Evolutionary conservation across 2,113 vertebrate genomes (phyloP).

Genomic region (Hippocampus guttulatus): DNA sequence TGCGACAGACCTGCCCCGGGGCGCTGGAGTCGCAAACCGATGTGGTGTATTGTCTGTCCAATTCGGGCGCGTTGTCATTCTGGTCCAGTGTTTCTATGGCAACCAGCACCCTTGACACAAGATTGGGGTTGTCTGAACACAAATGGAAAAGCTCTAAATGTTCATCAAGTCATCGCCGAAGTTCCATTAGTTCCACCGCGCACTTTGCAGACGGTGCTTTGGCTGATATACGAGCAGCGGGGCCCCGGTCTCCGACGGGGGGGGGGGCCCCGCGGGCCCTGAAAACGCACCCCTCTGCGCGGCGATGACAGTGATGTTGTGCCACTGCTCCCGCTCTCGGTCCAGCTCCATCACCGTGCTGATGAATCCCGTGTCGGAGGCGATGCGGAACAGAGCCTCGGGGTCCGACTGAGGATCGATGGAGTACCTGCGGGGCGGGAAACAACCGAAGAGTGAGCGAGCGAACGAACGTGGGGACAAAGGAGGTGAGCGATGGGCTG

Average conservation of each 20-base stretch:
- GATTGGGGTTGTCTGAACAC: constrained; percentile 79
- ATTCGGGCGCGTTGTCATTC: constrained; percentile 85
- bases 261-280: neutral
- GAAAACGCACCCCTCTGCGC: constrained; percentile 79
- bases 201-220: constrained; percentile 15
- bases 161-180: constrained; percentile 25
- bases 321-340: constrained; percentile 80
- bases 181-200: constrained; percentile 20
- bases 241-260: neutral
- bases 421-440: constrained; percentile 72
- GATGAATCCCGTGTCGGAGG: constrained; percentile 80
- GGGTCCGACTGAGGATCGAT: constrained; percentile 84
- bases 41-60: constrained; percentile 79
- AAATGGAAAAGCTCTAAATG: constrained; percentile 18
- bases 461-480: neutral
- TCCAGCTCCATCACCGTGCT: constrained; percentile 79
- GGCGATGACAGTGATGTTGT: constrained; percentile 85
- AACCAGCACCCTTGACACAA: constrained; percentile 79
- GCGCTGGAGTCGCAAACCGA: constrained; percentile 82
- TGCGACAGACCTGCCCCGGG: constrained; percentile 76
- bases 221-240: constrained; percentile 33
- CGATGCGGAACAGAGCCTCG: constrained; percentile 80
- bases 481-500: neutral
- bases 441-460: neutral
- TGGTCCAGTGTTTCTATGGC: constrained; percentile 84